Percentiles rank a stretch among this genome's conserved stretches.
Evolutionary conservation across 2,797 vertebrate species (phyloP).

Genomic region (Kryptolebias ocellatus): DNA sequence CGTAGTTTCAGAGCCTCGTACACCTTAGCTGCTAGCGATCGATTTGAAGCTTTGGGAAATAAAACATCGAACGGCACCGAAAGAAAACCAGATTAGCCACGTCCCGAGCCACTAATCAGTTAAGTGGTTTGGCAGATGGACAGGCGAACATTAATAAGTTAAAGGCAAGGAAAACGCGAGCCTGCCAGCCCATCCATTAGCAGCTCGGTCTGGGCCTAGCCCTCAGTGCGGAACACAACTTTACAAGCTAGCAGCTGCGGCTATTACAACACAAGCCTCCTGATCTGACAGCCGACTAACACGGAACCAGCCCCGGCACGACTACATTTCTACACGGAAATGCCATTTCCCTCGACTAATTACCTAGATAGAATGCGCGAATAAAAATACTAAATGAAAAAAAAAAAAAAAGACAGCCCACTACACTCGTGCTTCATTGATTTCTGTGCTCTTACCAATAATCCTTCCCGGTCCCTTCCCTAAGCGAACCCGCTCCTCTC

Average conservation of each 20-base stretch:
- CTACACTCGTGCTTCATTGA: slow-evolving; percentile 76
- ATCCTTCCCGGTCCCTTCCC: slow-evolving; percentile 87
- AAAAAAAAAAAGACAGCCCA: slow-evolving; percentile 40
- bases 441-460: slow-evolving; percentile 85
- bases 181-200: slow-evolving; percentile 44
- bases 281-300: slow-evolving; percentile 35
- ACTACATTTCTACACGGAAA: not conserved
- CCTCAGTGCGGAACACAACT: slow-evolving; percentile 73
- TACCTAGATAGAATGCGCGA: slow-evolving; percentile 5
- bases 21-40: slow-evolving; percentile 11
- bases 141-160: slow-evolving; percentile 71
- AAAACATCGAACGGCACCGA: slow-evolving; percentile 3
- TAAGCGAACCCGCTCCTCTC: slow-evolving; percentile 84
- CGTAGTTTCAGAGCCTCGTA: slow-evolving; percentile 8
- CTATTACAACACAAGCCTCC: slow-evolving; percentile 40
- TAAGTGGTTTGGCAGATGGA: slow-evolving; percentile 59
- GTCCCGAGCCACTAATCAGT: slow-evolving; percentile 48
- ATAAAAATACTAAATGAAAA: not conserved
- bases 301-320: fast-evolving
- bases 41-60: not conserved
- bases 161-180: slow-evolving; percentile 61
- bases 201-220: slow-evolving; percentile 67
- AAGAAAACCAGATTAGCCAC: slow-evolving; percentile 6
- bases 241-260: slow-evolving; percentile 67
- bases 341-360: not conserved